Conservation (phyloP, 2,888 invertebrate species). For the Eilema sororculum region DNA sequence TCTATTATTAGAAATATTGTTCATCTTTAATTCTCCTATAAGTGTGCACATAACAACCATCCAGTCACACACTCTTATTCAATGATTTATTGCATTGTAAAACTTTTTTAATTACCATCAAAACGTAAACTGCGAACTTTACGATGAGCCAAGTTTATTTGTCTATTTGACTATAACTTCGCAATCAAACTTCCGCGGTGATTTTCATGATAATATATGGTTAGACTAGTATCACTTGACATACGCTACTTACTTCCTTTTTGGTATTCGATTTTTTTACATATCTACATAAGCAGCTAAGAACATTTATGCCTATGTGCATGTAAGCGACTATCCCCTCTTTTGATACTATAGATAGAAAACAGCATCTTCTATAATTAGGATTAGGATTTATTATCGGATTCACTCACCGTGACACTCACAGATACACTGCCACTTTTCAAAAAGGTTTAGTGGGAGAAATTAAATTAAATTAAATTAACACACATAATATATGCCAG, state of each 20-base stretch:
- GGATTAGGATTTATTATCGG: too few species aligned
- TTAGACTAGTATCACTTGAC: background rate
- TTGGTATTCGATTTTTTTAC: background rate
- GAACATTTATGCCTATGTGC: too few species aligned
- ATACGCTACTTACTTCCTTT: background rate
- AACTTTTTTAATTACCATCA: background rate
- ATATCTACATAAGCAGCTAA: background rate
- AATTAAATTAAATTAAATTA: too few species aligned
- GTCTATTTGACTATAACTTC: background rate
- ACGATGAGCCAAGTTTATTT: conserved; percentile 1
- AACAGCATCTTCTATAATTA: too few species aligned
- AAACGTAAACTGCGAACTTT: background rate
- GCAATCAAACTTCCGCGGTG: conserved; percentile 2
- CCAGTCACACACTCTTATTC: background rate
- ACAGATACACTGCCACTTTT: too few species aligned
- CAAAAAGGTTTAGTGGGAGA: too few species aligned
- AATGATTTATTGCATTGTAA: background rate
- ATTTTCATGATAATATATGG: background rate
- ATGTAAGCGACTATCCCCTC: too few species aligned
- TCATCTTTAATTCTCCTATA: background rate
- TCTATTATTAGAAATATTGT: background rate
- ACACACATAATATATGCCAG: too few species aligned
- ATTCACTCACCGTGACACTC: too few species aligned
- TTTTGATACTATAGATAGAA: too few species aligned
- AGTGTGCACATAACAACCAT: background rate